These are phyloP conservation scores for Fopius arisanus DNA, from an alignment of 1,140 invertebrate species.

Conservation along the genomic window DNA sequence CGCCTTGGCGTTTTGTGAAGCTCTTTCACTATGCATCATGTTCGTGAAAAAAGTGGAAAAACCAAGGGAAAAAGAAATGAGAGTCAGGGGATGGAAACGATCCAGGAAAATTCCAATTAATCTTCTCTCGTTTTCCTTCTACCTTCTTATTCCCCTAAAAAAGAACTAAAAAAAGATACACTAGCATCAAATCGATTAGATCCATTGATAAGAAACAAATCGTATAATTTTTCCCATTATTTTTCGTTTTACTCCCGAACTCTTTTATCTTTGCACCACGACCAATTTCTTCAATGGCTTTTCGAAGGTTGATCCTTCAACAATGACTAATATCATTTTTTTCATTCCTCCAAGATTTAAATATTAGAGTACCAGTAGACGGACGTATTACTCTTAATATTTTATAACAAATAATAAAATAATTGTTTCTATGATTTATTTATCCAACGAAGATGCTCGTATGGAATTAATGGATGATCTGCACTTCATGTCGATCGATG, in stretches of 20 bases:
- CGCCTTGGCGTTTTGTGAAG: not conserved
- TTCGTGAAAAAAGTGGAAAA: constrained; percentile 17
- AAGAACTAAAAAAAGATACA: not conserved
- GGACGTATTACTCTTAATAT: no score
- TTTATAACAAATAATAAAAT: no score
- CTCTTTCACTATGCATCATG: constrained; percentile 18
- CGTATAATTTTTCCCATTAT: not conserved
- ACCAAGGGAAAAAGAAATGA: constrained; percentile 5
- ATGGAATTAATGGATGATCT: no score
- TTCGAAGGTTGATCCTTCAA: no score
- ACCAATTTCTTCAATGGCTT: no score
- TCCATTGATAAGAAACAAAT: not conserved
- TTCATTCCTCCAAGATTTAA: no score
- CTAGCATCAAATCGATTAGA: not conserved
- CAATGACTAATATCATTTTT: no score
- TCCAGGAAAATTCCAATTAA: constrained; percentile 43
- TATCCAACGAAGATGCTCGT: no score
- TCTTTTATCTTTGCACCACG: not conserved
- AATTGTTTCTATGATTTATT: no score
- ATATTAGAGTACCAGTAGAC: no score
- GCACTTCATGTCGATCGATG: no score
- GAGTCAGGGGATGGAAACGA: not conserved
- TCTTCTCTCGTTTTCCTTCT: constrained; percentile 25
- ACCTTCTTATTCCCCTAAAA: not conserved
- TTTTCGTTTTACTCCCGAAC: not conserved